Conservation (phyloP, 2,797 vertebrate genomes). For the Crax fasciolata region DNA sequence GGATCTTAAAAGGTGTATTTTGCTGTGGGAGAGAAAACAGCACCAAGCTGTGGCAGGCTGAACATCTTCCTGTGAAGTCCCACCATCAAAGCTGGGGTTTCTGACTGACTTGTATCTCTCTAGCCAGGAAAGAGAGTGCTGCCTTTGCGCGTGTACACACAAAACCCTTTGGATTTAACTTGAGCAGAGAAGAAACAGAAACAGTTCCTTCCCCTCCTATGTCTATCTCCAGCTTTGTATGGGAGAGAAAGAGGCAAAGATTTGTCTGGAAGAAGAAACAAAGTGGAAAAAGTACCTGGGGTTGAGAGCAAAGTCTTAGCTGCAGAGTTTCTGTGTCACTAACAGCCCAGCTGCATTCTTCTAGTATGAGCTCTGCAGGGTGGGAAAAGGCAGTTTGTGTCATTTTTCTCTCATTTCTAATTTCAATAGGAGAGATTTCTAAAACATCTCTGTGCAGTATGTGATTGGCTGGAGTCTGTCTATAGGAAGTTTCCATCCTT, state of each 20-base stretch:
- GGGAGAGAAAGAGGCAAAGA: not conserved
- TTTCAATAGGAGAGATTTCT: not conserved
- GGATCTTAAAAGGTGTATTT: conserved; percentile 57
- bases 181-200: conserved; percentile 16
- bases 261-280: not conserved
- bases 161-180: conserved; percentile 27
- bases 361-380: not conserved
- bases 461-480: not conserved
- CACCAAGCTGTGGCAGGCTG: conserved; percentile 39
- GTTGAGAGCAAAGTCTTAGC: not conserved
- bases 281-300: not conserved
- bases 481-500: not conserved
- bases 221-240: not conserved
- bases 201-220: not conserved
- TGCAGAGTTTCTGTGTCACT: not conserved
- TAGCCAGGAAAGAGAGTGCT: conserved; percentile 35
- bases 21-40: conserved; percentile 46
- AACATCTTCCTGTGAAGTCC: conserved; percentile 39
- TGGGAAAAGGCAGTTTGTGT: not conserved
- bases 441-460: not conserved
- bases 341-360: not conserved
- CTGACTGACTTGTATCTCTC: conserved; percentile 16
- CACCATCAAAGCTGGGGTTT: conserved; percentile 39
- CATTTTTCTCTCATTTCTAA: not conserved
- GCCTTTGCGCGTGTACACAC: not conserved